These are phyloP conservation scores for Malacoraja senta DNA, from an alignment of 2,797 vertebrate species.

Conservation along the genomic window DNA sequence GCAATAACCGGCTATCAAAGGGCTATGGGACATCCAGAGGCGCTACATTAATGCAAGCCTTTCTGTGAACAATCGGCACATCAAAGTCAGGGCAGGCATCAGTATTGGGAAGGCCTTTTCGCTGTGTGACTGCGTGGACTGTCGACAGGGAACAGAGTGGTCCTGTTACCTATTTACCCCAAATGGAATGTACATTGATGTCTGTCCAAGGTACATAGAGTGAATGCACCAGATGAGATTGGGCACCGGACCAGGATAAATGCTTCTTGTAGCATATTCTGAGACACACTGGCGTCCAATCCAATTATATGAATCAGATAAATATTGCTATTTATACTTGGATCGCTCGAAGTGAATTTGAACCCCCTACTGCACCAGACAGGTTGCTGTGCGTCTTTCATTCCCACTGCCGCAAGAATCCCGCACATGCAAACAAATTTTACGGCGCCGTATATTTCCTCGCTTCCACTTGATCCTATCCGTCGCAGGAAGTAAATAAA, in stretches of 20 bases:
- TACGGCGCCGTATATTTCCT: neutral
- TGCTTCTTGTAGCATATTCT: constrained; percentile 30
- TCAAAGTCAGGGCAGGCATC: neutral
- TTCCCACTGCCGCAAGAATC: neutral
- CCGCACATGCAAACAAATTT: neutral
- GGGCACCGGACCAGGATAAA: constrained; percentile 19
- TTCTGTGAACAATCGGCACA: neutral
- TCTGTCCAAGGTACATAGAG: constrained; percentile 15
- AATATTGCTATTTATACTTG: constrained; percentile 31
- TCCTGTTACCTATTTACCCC: constrained; percentile 20
- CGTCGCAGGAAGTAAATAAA: neutral
- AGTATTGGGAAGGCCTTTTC: neutral
- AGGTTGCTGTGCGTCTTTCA: neutral
- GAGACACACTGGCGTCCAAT: constrained; percentile 24
- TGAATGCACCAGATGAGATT: neutral
- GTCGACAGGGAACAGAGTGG: constrained; percentile 3
- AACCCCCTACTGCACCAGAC: neutral
- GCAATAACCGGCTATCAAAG: neutral
- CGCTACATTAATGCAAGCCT: neutral
- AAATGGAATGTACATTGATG: constrained; percentile 10
- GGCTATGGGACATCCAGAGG: neutral
- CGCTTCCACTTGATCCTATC: neutral
- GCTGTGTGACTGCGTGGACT: neutral
- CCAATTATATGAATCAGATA: constrained; percentile 30
- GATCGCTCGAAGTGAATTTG: neutral